phyloP scores from a whole-genome alignment of 2,113 vertebrate genomes.

The Vidua macroura region DNA sequence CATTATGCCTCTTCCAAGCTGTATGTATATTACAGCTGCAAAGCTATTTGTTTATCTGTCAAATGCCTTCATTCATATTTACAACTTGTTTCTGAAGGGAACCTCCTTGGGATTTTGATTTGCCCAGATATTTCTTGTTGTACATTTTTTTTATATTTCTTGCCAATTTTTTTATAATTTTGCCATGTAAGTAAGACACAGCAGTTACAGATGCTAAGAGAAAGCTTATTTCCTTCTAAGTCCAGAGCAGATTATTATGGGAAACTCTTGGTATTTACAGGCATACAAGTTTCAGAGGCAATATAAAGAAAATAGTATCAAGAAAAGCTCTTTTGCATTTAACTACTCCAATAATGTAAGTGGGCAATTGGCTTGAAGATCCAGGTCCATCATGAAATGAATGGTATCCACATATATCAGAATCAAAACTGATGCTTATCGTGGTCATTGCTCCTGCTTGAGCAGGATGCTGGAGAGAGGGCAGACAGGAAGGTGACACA shows the following conservation, averaged over 20 bases:
- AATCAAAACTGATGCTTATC: not conserved
- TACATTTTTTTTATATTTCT: not conserved
- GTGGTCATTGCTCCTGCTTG: not conserved
- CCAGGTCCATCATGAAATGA: not conserved
- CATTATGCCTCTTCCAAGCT: not conserved
- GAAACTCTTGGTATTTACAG: not conserved
- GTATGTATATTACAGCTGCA: not conserved
- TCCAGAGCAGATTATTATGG: not conserved
- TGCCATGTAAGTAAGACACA: not conserved
- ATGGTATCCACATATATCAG: not conserved
- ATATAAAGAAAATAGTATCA: not conserved
- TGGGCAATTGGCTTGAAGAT: not conserved
- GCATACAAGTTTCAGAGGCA: not conserved
- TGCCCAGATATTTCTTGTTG: not conserved
- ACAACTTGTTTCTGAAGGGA: not conserved
- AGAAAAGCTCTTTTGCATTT: not conserved
- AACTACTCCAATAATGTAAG: not conserved
- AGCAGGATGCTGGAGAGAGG: not conserved
- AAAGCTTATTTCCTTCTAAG: not conserved
- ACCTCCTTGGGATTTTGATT: not conserved
- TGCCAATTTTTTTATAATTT: not conserved
- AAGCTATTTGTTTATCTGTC: not conserved
- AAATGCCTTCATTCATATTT: not conserved
- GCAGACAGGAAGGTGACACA: not conserved
- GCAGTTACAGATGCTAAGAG: not conserved